phyloP scores from a whole-genome alignment of 2,113 vertebrate genomes.

The Stigmatopora nigra region DNA sequence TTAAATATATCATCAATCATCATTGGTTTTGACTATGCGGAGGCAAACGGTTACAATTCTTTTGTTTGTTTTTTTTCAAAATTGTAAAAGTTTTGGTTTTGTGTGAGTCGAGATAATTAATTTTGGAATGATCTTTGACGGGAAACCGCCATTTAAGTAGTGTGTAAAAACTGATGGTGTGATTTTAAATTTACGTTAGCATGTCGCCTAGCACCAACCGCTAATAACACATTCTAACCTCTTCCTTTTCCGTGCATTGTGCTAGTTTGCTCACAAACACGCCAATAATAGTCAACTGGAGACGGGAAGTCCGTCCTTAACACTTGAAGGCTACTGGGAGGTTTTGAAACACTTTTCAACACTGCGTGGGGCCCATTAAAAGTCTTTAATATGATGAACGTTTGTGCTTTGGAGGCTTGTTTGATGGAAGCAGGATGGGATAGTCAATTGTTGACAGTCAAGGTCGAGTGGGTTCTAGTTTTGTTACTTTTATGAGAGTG shows the following conservation, averaged over 20 bases:
- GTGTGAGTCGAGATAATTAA: too few species aligned
- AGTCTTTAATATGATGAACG: background rate
- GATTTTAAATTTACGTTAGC: conserved; percentile 12
- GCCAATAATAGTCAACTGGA: conserved; percentile 27
- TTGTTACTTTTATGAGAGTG: background rate
- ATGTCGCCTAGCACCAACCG: conserved; percentile 11
- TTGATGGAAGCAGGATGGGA: background rate
- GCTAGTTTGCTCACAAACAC: conserved; percentile 16
- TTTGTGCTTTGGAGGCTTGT: background rate
- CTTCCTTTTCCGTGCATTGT: conserved; percentile 28
- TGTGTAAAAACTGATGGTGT: too few species aligned
- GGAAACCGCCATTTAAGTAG: too few species aligned
- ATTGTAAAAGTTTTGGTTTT: too few species aligned
- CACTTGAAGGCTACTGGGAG: background rate
- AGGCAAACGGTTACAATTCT: too few species aligned
- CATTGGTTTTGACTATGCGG: too few species aligned
- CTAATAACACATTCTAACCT: conserved; percentile 5
- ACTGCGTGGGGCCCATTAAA: background rate
- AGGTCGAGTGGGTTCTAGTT: background rate
- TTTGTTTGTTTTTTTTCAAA: too few species aligned
- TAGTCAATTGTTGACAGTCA: background rate
- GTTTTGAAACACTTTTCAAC: background rate
- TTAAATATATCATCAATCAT: too few species aligned
- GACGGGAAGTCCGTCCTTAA: conserved; percentile 30
- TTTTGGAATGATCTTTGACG: too few species aligned